Base-by-base conservation (phyloP, 2,888 invertebrate genomes). In the Heliconius sara region DNA sequence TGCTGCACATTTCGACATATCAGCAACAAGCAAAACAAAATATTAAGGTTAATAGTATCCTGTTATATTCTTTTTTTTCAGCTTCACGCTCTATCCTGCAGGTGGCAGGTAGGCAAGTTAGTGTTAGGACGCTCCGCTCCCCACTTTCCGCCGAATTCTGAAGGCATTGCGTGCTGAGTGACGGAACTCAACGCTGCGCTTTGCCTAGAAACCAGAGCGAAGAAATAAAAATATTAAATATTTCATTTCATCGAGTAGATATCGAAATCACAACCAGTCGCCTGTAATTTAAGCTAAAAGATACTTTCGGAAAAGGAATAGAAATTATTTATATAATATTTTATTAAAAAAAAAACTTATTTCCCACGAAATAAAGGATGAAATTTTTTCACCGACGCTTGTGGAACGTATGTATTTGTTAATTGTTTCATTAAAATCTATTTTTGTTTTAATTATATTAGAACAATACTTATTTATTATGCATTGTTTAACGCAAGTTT, bases 401-500 rank as follows among this genome's bases (percentile, higher is more conserved):
- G 67, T 30, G 22, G 12, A 12, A 67, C 67, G 47, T 47, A 67
- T 39, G 30, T 27, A 67, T 67, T 68, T 68, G n/a, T n/a, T 68
- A 68, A 68, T 12, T 68, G 25, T 13, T 68, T 43, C 16, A 43
- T 68, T 43, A 39, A 68, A 68, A 43, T 16, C 43, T 25, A 43
- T 39, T 68, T n/a, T 68, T 25, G 25, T 39, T n/a, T 68, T 72
- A 27, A 72, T 73, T 34, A 60, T n/a, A 60, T 34, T 34, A 57
- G 52, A 73, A 57, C 72, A 57, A n/a, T 72, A 30, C 52, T 47
- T 34, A 34, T 34, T 73, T 73, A 34, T 57, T 22, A 52, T 72
- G 30, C 47, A 72, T 27, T 22, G 10, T 52, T 52, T 30, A 34
- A 60, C 13, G 72, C 72, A 57, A 73, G 13, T n/a, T 34, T 34